A percentile compares a stretch with the other conserved stretches of the same genome.
phyloP scores from a whole-genome alignment of 2,113 vertebrate genomes.

The Narcine bancroftii region DNA sequence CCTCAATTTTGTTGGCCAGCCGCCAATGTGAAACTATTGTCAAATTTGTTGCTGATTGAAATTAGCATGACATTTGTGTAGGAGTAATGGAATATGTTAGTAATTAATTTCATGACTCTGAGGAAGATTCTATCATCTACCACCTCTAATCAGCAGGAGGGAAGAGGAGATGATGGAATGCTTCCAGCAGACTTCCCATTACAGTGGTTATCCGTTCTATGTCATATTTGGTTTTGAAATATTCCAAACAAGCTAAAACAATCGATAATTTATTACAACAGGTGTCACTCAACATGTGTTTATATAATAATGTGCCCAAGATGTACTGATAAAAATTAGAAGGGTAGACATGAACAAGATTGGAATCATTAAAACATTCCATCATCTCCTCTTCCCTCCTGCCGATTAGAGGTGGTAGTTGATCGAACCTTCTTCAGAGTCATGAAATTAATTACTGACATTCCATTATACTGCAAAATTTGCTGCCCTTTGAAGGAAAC shows the following conservation, averaged over 20 bases:
- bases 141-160: slow-evolving; percentile 55
- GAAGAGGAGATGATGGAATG: slow-evolving; percentile 63
- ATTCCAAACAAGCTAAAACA: slow-evolving; percentile 56
- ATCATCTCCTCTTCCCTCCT: slow-evolving; percentile 58
- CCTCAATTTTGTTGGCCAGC: slow-evolving; percentile 68
- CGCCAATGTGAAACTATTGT: slow-evolving; percentile 70
- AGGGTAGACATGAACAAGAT: slow-evolving; percentile 54
- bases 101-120: slow-evolving; percentile 75
- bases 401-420: slow-evolving; percentile 56
- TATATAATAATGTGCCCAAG: slow-evolving; percentile 69
- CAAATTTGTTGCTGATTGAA: slow-evolving; percentile 79
- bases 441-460: slow-evolving; percentile 78
- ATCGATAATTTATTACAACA: slow-evolving; percentile 74
- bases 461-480: slow-evolving; percentile 64
- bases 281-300: slow-evolving; percentile 73
- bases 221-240: slow-evolving; percentile 74
- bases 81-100: slow-evolving; percentile 85
- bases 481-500: background rate
- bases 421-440: slow-evolving; percentile 65
- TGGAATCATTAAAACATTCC: slow-evolving; percentile 67
- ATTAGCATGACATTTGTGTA: slow-evolving; percentile 87
- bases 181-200: slow-evolving; percentile 58
- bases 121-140: slow-evolving; percentile 61
- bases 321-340: slow-evolving; percentile 73
- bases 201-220: slow-evolving; percentile 56